Evolutionary conservation across 1,140 invertebrate genomes (phyloP), one percentile per base, ranked within the genome.

Genomic region (Whitmania pigra): DNA sequence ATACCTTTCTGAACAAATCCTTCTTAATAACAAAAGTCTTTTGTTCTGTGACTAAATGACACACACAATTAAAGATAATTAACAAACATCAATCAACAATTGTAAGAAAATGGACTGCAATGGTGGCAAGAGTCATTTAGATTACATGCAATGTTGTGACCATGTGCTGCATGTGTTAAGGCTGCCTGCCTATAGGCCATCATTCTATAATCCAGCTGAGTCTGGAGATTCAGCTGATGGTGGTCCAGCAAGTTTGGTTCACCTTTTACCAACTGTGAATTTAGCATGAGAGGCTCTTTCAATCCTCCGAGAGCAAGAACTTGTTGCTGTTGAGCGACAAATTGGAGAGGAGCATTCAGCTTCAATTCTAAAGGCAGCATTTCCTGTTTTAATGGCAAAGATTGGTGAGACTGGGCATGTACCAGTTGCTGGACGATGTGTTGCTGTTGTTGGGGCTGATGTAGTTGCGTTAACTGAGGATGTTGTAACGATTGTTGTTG

Each of bases 401-500:
- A 1, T 31, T 63, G 57, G 22, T 63, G 57, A 25, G 57, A 31
- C 29, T 63, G 57, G 22, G 22, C 22, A 31, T 63, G 57, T 22
- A 31, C 57, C 57, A 31, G 57, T 63, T 63, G 57, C 57, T 63
- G 57, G 15, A 31, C 57, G 22, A 63, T 63, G 22, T 63, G 57
- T 63, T 63, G 57, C 29, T 63, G 57, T 63, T 63, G 57, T 31
- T 63, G 57, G 22, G 22, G 57, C 18, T 63, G 57, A 63, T 63
- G 57, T 25, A 63, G 20, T 63, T 63, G 57, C 9, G 22, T 63
- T 22, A 25, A 31, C 57, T 63, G 57, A 31, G 57, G 29, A 31
- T 63, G 57, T 63, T 63, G 57, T 49, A 49, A 11, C 6, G 11
- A 20, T 31, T 63, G 57, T 31, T 63, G 57, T n/a, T 63, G 57